Percentiles rank a stretch among this genome's conserved stretches.
Conservation (phyloP, 2,797 vertebrate genomes). For the Brachyalestes nurse region DNA sequence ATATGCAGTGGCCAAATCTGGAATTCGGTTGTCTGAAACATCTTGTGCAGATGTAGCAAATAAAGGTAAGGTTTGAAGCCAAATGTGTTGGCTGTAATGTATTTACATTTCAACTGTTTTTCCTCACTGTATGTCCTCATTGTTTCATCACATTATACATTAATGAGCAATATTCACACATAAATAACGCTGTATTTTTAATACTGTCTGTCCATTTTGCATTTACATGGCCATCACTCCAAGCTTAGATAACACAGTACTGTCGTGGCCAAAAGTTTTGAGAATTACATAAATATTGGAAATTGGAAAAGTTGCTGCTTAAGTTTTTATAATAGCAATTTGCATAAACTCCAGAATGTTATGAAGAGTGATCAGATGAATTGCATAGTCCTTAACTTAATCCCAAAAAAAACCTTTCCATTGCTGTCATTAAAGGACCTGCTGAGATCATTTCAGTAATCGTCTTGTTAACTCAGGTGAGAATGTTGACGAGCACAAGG, state of each 20-base stretch:
- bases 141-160: not conserved
- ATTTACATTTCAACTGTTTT: not conserved
- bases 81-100: not conserved
- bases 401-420: no score
- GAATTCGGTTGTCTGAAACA: constrained; percentile 92
- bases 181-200: not conserved
- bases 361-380: no score
- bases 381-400: no score
- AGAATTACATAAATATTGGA: no score
- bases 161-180: not conserved
- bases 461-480: no score
- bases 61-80: constrained; percentile 82
- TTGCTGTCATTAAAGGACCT: rapidly evolving
- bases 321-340: no score
- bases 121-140: not conserved
- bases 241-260: not conserved
- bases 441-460: no score
- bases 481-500: no score
- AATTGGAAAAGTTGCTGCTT: no score
- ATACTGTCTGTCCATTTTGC: not conserved
- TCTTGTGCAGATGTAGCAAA: constrained; percentile 81
- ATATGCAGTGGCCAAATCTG: constrained; percentile 96
- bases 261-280: no score
- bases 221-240: not conserved
- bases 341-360: no score